Percentiles rank a stretch among this genome's conserved stretches.
These are phyloP conservation scores for Engystomops pustulosus DNA, from an alignment of 2,113 vertebrate species.

Conservation along the genomic window DNA sequence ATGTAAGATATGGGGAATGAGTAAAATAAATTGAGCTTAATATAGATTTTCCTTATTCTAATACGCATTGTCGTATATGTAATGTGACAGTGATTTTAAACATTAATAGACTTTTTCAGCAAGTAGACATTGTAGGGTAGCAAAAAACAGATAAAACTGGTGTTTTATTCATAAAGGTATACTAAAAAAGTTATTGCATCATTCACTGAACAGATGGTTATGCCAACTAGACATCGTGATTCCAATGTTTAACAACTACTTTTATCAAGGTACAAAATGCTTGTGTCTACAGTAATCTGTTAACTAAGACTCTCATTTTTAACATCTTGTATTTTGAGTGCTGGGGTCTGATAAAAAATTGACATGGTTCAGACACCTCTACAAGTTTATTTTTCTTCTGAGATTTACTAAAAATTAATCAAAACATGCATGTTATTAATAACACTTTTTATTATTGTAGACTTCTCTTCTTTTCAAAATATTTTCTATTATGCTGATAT, in stretches of 20 bases:
- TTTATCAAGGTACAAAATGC: background rate
- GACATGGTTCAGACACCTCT: background rate
- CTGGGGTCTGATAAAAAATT: background rate
- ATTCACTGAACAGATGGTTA: background rate
- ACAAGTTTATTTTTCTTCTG: no score
- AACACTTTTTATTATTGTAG: no score
- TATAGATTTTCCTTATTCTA: no score
- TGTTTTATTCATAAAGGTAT: background rate
- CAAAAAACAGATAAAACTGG: background rate
- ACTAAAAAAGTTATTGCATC: background rate
- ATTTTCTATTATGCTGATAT: no score
- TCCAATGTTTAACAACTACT: slow-evolving; percentile 3
- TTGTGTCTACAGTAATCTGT: slow-evolving; percentile 30
- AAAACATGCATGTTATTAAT: background rate
- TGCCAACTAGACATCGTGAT: background rate
- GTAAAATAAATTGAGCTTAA: no score
- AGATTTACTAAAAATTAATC: no score
- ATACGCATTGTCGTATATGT: no score
- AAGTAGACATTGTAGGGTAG: background rate
- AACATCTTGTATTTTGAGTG: background rate
- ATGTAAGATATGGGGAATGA: no score
- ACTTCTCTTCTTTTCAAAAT: no score
- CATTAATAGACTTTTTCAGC: background rate
- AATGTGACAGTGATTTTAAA: background rate
- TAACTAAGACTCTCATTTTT: background rate